Base-by-base conservation (phyloP, 2,888 invertebrate species). In the Eumerus sabulonum region DNA sequence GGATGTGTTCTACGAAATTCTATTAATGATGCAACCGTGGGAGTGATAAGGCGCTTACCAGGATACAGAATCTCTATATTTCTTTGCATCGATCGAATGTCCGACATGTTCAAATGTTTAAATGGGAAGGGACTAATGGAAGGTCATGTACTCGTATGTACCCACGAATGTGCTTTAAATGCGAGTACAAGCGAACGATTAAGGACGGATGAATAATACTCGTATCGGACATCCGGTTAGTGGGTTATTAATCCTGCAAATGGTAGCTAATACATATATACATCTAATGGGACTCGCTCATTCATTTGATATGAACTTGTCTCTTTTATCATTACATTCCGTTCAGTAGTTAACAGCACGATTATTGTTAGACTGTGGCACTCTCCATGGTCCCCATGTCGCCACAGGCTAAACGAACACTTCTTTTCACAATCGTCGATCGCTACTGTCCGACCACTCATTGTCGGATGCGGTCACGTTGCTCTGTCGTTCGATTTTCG, bases 341-440 rank as follows among this genome's bases (percentile, higher is more conserved):
- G 2, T 19, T 48, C 42, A 70, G 60, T 56, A 76, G 67, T 68
- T 73, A 77, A 77, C 62, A 53, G 48, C 63, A 48, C 45, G 27
- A 45, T 14, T 44, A 57, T 42, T 17, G 51, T 71, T 62, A 72
- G 62, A 67, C 27, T 50, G 35, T 18, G 35, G 48, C 1, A 1
- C 42, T 4, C 38, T 9, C 54, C 2, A 27, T n/a, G n/a, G n/a
- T n/a, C n/a, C n/a, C n/a, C n/a, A n/a, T n/a, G n/a, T n/a, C 12
- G 40, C 38, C 51, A 42, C 64, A 59, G 51, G 64, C 82, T 87
- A 89, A 82, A 88, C 89, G 77, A 88, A 88, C 53, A 88, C 85
- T 85, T 88, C 87, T 82, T 87, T 86, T 89, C 89, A 89, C 88
- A 89, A 88, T 47, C 86, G 85, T 72, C 84, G 72, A 54, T 85